These are phyloP conservation scores for Proisotoma minuta DNA, from an alignment of 2,888 invertebrate genomes.

Conservation along the genomic window DNA sequence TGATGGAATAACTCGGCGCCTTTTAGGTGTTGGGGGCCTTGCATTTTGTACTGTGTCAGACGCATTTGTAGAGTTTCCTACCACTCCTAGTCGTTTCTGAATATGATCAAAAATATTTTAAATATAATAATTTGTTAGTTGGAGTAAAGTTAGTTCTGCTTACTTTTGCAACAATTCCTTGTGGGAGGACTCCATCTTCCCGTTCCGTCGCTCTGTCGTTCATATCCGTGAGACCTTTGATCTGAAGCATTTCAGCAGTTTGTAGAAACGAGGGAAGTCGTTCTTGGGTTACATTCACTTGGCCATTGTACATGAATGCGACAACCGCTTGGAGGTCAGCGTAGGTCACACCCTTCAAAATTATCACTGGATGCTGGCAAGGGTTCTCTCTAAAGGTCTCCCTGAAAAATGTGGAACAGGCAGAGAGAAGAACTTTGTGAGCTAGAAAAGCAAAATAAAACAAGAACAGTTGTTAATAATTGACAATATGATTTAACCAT, in stretches of 20 bases:
- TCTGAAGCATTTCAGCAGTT: slow-evolving; percentile 70
- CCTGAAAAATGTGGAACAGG: slow-evolving; percentile 74
- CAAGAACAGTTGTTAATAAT: no score
- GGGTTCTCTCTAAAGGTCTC: slow-evolving; percentile 53
- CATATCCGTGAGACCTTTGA: slow-evolving; percentile 68
- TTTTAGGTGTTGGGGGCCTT: slow-evolving; percentile 43
- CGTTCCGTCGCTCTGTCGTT: slow-evolving; percentile 51
- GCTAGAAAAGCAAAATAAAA: slow-evolving; percentile 58
- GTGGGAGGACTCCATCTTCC: no score
- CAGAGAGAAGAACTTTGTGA: slow-evolving; percentile 77
- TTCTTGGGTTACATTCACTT: slow-evolving; percentile 75
- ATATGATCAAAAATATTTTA: no score
- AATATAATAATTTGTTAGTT: no score
- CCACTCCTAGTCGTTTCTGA: no score
- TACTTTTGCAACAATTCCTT: no score
- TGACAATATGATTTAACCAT: no score
- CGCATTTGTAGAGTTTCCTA: no score
- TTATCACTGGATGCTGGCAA: slow-evolving; percentile 65
- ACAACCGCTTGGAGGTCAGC: slow-evolving; percentile 72
- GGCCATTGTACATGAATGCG: slow-evolving; percentile 76
- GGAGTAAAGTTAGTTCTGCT: no score
- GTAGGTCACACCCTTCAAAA: slow-evolving; percentile 72
- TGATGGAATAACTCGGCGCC: slow-evolving; percentile 26
- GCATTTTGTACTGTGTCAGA: no score
- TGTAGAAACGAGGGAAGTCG: slow-evolving; percentile 71